phyloP scores from a whole-genome alignment of 2,113 vertebrate species.

The Lonchura striata region DNA sequence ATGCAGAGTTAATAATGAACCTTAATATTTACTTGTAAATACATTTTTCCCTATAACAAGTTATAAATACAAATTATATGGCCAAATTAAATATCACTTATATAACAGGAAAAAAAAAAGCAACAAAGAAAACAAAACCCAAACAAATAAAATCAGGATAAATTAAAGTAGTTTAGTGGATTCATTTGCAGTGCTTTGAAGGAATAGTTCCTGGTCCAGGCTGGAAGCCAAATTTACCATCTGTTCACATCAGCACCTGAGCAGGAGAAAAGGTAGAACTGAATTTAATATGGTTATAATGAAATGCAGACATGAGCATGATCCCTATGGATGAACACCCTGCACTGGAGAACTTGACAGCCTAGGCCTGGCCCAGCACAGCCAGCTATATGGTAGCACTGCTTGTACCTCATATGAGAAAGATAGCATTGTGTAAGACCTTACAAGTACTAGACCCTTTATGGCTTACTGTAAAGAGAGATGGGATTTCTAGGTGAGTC shows the following conservation, averaged over 20 bases:
- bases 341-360: background rate
- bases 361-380: background rate
- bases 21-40: background rate
- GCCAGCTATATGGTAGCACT: background rate
- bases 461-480: background rate
- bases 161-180: background rate
- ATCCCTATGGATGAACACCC: background rate
- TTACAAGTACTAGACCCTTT: background rate
- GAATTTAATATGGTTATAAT: rapidly evolving
- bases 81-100: background rate
- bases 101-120: rapidly evolving
- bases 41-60: background rate
- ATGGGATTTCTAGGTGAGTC: background rate
- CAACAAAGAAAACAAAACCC: background rate
- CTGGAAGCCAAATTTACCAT: background rate
- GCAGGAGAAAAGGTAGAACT: background rate
- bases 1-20: background rate
- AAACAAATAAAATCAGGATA: background rate
- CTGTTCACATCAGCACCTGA: background rate
- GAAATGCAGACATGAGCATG: rapidly evolving
- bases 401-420: background rate
- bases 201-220: background rate
- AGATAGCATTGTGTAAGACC: background rate
- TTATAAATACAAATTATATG: background rate
- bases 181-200: background rate